Evolutionary conservation across 2,797 vertebrate genomes (phyloP), one percentile per base, ranked within the genome.

Genomic region (Crenichthys baileyi): DNA sequence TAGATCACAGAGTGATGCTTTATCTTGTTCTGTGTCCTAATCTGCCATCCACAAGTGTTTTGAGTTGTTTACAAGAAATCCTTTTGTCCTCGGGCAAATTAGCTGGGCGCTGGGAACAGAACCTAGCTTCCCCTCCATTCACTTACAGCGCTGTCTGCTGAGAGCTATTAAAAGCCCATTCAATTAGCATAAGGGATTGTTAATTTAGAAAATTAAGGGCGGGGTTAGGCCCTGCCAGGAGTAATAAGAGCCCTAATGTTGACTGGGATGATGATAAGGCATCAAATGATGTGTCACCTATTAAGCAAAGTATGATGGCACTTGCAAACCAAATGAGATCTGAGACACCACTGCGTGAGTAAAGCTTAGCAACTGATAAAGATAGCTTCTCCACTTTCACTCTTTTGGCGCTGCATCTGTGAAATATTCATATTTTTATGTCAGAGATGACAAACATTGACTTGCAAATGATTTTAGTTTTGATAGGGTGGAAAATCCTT

Each of bases 141-240:
- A 73, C 41, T 85, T 55, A 78, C 65, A 81, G 78, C 75, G 77
- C 73, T 63, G 81, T 90, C 89, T 85, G 51, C 85, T 9, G 80
- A 88, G 87, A 90, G 90, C 88, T 76, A 88, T 90, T 92, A 92
- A 90, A 91, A 88, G 68, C 77, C 83, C 80, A 91, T 92, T 91
- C 76, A 85, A 87, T 92, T 89, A 88, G 85, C 87, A 92, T 89
- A 75, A 90, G 75, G 83, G 85, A 81, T 76, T 90, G 85, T 90
- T 93, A 72, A 91, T 93, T 92, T 87, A 82, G 79, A 80, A 88
- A 90, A 93, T 91, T 87, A 88, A 87, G 84, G 89, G 85, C 55
- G 65, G 60, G 78, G 85, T 75, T 81, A 70, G 91, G 85, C 79
- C 89, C 88, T 87, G 88, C 84, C 80, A 77, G 76, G 60, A 73